Conservation (phyloP, 2,113 vertebrate species). For the Semicossyphus pulcher region DNA sequence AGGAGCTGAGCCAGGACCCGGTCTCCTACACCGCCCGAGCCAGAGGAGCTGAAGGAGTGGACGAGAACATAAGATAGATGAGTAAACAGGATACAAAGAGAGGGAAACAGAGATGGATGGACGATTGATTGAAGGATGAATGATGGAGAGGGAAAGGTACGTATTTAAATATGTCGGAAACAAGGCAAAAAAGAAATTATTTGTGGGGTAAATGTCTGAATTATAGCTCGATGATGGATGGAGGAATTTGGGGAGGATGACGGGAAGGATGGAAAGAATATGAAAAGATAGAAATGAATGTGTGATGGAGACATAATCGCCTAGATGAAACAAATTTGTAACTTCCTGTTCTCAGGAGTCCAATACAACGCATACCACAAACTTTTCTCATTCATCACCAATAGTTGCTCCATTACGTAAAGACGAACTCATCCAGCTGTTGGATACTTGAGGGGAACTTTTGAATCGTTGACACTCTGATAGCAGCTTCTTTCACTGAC, state of each 20-base stretch:
- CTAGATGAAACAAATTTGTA: neutral
- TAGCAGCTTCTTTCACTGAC: constrained; percentile 48
- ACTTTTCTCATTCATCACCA: neutral
- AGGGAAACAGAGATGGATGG: neutral
- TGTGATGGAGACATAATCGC: neutral
- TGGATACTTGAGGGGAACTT: neutral
- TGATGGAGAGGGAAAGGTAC: constrained; percentile 24
- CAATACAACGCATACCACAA: neutral
- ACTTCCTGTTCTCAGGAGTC: neutral
- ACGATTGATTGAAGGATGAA: neutral
- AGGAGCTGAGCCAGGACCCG: constrained; percentile 96
- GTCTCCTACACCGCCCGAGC: constrained; percentile 89
- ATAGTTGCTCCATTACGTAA: constrained; percentile 12
- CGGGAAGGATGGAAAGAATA: neutral
- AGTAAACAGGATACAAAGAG: neutral
- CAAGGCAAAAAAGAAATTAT: neutral
- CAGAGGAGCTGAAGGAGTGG: constrained; percentile 83
- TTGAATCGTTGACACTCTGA: constrained; percentile 11
- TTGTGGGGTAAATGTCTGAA: constrained; percentile 11
- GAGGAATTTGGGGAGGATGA: neutral
- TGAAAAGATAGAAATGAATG: neutral
- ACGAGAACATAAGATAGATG: constrained; percentile 36
- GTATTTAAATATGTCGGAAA: neutral
- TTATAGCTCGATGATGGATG: neutral
- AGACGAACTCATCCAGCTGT: constrained; percentile 1